These are phyloP conservation scores for Halocynthia aurantium DNA, from an alignment of 23 tunicate genomes.

Conservation along the genomic window DNA sequence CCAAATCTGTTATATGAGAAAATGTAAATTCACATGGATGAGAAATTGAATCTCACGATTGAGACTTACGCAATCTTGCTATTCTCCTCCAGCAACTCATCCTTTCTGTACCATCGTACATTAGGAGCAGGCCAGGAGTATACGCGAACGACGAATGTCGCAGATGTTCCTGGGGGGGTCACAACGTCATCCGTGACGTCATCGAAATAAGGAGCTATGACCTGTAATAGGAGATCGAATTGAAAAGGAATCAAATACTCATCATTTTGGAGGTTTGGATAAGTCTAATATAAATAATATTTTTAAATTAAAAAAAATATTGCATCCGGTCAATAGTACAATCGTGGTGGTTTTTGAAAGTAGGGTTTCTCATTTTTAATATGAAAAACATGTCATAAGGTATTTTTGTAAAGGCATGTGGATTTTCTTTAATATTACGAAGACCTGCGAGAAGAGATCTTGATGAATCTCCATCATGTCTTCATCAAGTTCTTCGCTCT, in stretches of 20 bases:
- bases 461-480: background rate
- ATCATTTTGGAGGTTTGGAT: no score
- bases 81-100: background rate
- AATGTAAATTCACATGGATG: background rate
- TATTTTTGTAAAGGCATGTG: no score
- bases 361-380: no score
- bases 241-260: no score
- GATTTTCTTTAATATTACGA: background rate
- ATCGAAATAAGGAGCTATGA: slow-evolving; percentile 31
- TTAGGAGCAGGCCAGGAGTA: slow-evolving; percentile 21
- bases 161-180: background rate
- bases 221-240: background rate
- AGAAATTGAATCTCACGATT: no score
- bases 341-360: no score
- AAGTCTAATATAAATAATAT: no score
- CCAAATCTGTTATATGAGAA: background rate
- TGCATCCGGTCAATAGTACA: no score
- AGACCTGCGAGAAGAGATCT: background rate
- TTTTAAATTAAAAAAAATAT: no score
- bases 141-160: slow-evolving; percentile 24
- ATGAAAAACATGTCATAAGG: no score
- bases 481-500: background rate
- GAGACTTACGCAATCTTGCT: no score
- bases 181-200: slow-evolving; percentile 29
- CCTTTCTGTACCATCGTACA: slow-evolving; percentile 27